Evolutionary conservation across 37 sponge, comb jelly and placozoan genomes (phyloP), one percentile per base, ranked within the genome.

Genomic region (Mnemiopsis leidyi): DNA sequence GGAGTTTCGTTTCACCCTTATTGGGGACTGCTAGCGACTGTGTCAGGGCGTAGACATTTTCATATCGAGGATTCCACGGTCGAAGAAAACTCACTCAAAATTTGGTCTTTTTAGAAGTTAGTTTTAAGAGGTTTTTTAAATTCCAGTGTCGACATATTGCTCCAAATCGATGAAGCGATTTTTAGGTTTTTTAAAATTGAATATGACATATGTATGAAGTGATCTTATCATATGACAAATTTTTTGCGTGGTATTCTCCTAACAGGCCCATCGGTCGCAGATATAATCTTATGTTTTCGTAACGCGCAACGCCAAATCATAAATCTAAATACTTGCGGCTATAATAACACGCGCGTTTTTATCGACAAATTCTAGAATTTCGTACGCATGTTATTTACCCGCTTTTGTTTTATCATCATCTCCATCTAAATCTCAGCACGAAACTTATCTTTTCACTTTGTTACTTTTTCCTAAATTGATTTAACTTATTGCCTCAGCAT

Each of bases 31-130:
- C 26, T 85, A 3, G 90, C 61, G 3, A 85, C 61, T 28, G 48
- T 3, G 29, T 40, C 61, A 3, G 90, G 90, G 3, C 23, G 90
- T 16, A 85, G 90, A 40, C 90, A 85, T 26, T 85, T 85, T 26
- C 40, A 85, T 39, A 40, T 40, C 39, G 90, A 39, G 29, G 90
- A 85, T 38, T 35, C 21, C 26, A 61, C 38, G 39, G 23, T 1
- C n/a, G 90, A 85, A 25, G 90, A 85, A 39, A 85, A 85, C 25
- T 85, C 90, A 20, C 90, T 85, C 0, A 85, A 85, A 85, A 40
- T 85, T 40, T 85, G 90, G 90, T 85, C 90, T 23, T 39, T 85
- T 39, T 35, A 39, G n/a, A 71, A 48, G 61, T 48, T 48, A 48
- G 9, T 48, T 48, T 48, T 48, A 13, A 5, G 61, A 13, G 13